Evolutionary conservation across 2,888 invertebrate species (phyloP), one percentile per base, ranked within the genome.

Genomic region (Arge pagana): DNA sequence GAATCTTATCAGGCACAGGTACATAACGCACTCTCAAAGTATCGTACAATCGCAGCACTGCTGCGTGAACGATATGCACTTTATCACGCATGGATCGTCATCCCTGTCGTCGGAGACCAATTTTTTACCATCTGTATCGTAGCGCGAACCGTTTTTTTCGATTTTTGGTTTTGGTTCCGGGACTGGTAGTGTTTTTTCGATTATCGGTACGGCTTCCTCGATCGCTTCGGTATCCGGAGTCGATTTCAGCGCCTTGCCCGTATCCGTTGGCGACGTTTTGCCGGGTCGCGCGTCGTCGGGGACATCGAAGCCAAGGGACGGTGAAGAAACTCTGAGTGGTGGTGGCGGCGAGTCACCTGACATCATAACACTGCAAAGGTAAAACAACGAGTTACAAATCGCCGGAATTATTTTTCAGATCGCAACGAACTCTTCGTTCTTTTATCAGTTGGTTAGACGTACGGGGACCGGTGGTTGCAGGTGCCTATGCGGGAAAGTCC

Each of bases 31-130:
- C 5, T 42, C 56, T 74, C 66, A 76, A 31, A 73, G 54, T 63
- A 77, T 74, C 51, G 81, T 79, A 73, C 86, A 86, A 63, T 85
- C 84, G 74, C 85, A 85, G 65, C 85, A 85, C 67, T 83, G 82
- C 62, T 85, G 76, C 2, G 83, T 80, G 61, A 82, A 83, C 63
- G 84, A 85, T 13, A 85, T 76, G 63, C 86, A 86, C 65, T 82
- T 82, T 10, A 85, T 79, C 49, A 82, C 79, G 62, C 85, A 85
- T 42, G 79, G 79, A 56, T 83, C 82, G 13, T 84, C 83, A 53
- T 83, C 81, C 18, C 24, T 23, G 3, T 73, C 70, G 67, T 43
- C 79, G 70, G 81, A 77, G 83, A 79, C 23, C 33, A 33, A 23
- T 8, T 45, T 45, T 36, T 45, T 53, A 23, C 56, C 61, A 41